Evolutionary conservation across 2,888 invertebrate species (phyloP).

Genomic region (Papilio elwesi): DNA sequence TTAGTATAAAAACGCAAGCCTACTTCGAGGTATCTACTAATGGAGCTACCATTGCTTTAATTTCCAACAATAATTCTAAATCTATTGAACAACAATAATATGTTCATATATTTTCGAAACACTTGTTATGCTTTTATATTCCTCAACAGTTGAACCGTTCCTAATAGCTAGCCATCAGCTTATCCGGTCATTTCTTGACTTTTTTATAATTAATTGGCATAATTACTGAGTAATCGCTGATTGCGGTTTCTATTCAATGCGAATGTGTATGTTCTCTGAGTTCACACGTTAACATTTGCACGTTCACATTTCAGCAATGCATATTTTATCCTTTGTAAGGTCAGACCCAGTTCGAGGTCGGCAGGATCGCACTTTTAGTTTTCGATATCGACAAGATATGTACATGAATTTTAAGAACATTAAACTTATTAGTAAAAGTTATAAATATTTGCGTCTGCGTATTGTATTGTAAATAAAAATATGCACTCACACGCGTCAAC

Average conservation of each 20-base stretch:
- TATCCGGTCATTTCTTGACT: constrained; percentile 18
- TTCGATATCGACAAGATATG: constrained; percentile 21
- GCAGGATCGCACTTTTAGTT: constrained; percentile 38
- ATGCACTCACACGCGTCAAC: too few relatives aligned
- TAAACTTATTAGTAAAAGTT: not conserved
- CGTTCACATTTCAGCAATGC: constrained; percentile 43
- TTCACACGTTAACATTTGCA: constrained; percentile 37
- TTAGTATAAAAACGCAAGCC: too few relatives aligned
- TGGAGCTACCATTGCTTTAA: too few relatives aligned
- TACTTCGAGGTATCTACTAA: too few relatives aligned
- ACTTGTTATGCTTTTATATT: not conserved
- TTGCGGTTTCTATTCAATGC: constrained; percentile 31
- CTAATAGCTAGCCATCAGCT: constrained; percentile 6
- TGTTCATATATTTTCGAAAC: not conserved
- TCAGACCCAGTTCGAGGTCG: constrained; percentile 45
- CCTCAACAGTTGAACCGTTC: constrained; percentile 6
- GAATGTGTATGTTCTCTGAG: constrained; percentile 18
- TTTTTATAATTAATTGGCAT: constrained; percentile 25
- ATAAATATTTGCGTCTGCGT: too few relatives aligned
- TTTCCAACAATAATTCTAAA: too few relatives aligned
- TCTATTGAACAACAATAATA: not conserved
- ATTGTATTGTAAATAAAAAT: too few relatives aligned
- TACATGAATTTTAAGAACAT: constrained; percentile 8
- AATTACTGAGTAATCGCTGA: constrained; percentile 23
- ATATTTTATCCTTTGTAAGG: constrained; percentile 45